Base-by-base conservation (phyloP, 2,113 vertebrate genomes). In the Ivindomyrus marchei region DNA sequence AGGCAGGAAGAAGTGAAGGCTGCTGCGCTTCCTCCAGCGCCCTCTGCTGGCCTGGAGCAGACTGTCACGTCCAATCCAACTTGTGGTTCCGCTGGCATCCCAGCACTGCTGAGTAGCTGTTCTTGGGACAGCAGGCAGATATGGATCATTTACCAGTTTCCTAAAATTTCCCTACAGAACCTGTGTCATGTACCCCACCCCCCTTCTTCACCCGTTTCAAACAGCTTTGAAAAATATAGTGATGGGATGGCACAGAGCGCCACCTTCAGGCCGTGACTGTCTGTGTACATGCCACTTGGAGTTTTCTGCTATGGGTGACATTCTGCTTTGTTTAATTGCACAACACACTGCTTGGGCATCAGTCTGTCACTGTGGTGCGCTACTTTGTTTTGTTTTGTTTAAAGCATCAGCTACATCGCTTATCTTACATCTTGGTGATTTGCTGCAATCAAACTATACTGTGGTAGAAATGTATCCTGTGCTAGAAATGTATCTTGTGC, bases 1-100 rank as follows among this genome's bases (percentile, higher is more conserved):
- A 53, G 98, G 98, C 91, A 96, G 98, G 89, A 99, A 99, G 96
- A 99, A 99, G 92, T 99, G 96, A 94, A 85, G 66, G 62, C n/a
- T 15, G 19, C 80, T 62, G 19, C 49, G 50, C 66, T 27, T 47
- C 13, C 46, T 7, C 58, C 45, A 74, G 21, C 87, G n/a, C 11
- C 6, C 45, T 80, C 74, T 70, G 62, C 27, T 70, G n/a, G 62
- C n/a, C n/a, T 70, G 62, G n/a, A 70, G 62, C 62, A 70, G 62
- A 11, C 62, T 31, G 62, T 17, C 31, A 8, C 13, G 4, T 17
- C 74, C 36, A 15, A 0, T 39, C 17, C 0, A 4, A 5, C 15
- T 4, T 19, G 36, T 77, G 31, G 15, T 36, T 42, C 15, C 0
- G 9, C 4, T 36, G 39, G 70, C 36, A 36, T 77, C 36, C 70